These are phyloP conservation scores for Coreoperca whiteheadi DNA, from an alignment of 2,113 vertebrate genomes.

Conservation along the genomic window DNA sequence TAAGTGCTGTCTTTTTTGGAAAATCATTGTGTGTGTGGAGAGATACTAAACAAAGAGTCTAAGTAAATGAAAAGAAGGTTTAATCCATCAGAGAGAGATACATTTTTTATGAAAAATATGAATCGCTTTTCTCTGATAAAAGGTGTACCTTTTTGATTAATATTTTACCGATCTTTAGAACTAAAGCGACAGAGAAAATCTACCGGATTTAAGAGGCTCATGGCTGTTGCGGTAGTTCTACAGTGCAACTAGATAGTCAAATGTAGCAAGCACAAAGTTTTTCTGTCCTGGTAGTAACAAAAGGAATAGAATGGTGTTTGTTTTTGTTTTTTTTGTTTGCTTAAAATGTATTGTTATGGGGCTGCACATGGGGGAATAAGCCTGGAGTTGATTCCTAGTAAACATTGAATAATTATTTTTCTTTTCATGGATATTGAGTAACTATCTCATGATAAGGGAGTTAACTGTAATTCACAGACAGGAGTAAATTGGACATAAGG, in stretches of 20 bases:
- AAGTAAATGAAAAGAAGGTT: background rate
- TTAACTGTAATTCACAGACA: background rate
- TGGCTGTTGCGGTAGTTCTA: background rate
- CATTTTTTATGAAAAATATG: background rate
- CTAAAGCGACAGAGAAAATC: background rate
- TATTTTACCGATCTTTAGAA: background rate
- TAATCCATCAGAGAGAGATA: background rate
- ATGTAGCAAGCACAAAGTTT: too few species aligned
- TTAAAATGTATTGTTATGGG: background rate
- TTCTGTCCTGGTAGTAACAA: background rate
- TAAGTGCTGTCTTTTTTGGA: too few species aligned
- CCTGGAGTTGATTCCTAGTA: background rate
- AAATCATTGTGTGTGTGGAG: background rate
- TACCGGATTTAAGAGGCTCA: background rate
- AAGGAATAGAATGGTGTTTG: too few species aligned
- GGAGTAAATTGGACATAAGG: background rate
- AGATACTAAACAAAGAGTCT: background rate
- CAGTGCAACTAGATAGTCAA: too few species aligned
- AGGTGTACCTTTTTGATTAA: background rate
- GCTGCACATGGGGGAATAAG: background rate
- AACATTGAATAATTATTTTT: background rate
- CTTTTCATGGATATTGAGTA: too few species aligned
- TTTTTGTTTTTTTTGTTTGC: too few species aligned
- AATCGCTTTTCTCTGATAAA: background rate
- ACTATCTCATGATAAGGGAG: background rate